Evolutionary conservation across 2,797 vertebrate species (phyloP).

Genomic region (Dermochelys coriacea): DNA sequence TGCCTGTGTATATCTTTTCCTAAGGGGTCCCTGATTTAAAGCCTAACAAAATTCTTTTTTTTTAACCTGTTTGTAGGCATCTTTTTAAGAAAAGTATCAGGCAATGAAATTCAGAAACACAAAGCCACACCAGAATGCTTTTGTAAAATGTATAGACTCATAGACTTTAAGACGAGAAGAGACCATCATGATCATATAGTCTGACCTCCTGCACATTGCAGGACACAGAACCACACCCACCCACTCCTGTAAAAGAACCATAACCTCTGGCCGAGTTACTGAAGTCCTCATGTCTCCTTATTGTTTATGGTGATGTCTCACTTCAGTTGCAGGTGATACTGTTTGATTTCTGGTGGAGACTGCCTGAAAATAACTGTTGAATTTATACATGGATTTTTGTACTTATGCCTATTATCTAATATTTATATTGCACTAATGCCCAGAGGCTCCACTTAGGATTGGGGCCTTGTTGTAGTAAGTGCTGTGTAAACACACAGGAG

Average conservation of each 20-base stretch:
- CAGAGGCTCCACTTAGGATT: background rate
- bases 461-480: background rate
- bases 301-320: background rate
- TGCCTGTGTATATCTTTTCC: background rate
- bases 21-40: background rate
- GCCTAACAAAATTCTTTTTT: background rate
- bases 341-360: background rate
- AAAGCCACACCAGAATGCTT: background rate
- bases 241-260: too few species aligned
- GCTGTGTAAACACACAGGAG: background rate
- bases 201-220: too few species aligned
- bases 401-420: background rate
- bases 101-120: background rate
- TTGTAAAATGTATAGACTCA: background rate
- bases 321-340: background rate
- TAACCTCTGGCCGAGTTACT: too few species aligned
- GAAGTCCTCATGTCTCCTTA: too few species aligned
- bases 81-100: background rate
- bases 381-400: background rate
- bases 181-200: too few species aligned
- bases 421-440: background rate
- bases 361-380: background rate
- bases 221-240: too few species aligned
- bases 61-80: background rate
- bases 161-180: too few species aligned